Evolutionary conservation across 2,113 vertebrate species (phyloP).

Genomic region (Uria aalge): DNA sequence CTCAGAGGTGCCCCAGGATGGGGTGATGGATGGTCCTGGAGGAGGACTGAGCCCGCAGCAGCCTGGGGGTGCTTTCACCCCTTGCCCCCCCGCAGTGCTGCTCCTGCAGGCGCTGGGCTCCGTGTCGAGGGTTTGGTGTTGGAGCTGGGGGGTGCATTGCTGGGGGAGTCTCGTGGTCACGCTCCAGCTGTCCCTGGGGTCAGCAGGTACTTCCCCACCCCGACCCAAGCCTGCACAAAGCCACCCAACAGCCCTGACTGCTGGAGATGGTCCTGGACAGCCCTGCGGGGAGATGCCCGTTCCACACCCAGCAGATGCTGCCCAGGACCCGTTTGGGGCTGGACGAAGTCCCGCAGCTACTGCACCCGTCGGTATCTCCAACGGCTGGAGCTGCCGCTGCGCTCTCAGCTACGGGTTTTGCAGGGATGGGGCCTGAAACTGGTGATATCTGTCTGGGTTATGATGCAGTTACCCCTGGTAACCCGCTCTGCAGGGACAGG

Average conservation of each 20-base stretch:
- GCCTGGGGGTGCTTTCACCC: background rate
- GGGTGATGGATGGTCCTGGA: accelerated
- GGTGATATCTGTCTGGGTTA: accelerated
- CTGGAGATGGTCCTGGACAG: accelerated
- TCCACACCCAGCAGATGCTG: background rate
- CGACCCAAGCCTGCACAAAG: accelerated
- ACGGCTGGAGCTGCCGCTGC: accelerated
- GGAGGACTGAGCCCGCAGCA: accelerated
- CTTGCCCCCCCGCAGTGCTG: background rate
- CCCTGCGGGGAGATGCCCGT: accelerated
- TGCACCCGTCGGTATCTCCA: background rate
- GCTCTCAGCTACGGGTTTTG: background rate
- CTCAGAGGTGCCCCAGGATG: background rate
- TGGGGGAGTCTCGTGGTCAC: accelerated
- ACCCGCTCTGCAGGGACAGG: background rate
- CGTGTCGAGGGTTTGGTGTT: background rate
- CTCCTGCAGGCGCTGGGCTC: background rate
- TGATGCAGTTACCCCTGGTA: accelerated
- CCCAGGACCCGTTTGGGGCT: accelerated
- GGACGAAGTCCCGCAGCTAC: background rate
- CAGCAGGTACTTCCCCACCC: accelerated
- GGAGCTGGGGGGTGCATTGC: background rate
- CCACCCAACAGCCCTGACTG: background rate
- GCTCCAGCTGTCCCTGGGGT: background rate
- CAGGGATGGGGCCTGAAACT: background rate